Percentiles rank a stretch among this genome's conserved stretches.
Evolutionary conservation across 2,797 vertebrate genomes (phyloP).

Genomic region (Rhinatrema bivittatum): DNA sequence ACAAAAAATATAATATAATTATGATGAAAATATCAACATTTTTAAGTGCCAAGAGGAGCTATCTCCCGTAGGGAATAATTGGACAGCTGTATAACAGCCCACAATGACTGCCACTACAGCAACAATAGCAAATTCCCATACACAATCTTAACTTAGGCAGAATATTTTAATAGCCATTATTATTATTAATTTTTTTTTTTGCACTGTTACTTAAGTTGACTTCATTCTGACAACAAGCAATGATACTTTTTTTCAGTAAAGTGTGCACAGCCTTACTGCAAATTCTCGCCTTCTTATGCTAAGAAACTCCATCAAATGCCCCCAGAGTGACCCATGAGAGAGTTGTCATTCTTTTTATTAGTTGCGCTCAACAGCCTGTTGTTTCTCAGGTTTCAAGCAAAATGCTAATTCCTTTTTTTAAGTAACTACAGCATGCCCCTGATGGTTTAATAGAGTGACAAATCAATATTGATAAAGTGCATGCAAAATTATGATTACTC

Average conservation of each 20-base stretch:
- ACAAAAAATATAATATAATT: not conserved
- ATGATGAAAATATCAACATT: not conserved
- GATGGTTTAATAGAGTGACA: constrained; percentile 15
- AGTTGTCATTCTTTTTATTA: constrained; percentile 12
- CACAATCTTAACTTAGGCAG: too few species aligned
- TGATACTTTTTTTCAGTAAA: constrained; percentile 3
- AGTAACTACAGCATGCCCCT: constrained; percentile 12
- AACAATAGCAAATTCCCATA: too few species aligned
- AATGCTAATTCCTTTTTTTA: constrained; percentile 25
- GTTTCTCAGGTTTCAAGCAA: constrained; percentile 18
- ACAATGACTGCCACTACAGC: too few species aligned
- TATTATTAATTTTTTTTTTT: too few species aligned
- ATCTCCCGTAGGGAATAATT: constrained; percentile 5
- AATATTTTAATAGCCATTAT: not conserved
- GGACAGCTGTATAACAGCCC: not conserved
- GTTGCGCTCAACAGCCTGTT: constrained; percentile 17
- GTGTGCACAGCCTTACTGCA: constrained; percentile 11
- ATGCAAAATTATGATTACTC: constrained; percentile 31
- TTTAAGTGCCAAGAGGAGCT: constrained; percentile 1
- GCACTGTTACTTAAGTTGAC: constrained; percentile 4
- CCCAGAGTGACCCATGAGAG: constrained; percentile 26
- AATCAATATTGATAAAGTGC: constrained; percentile 25
- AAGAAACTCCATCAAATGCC: constrained; percentile 9
- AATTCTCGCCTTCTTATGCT: constrained; percentile 12
- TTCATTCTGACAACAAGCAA: constrained; percentile 1